Evolutionary conservation across 2,113 vertebrate species (phyloP).

Genomic region (Misgurnus anguillicaudatus): DNA sequence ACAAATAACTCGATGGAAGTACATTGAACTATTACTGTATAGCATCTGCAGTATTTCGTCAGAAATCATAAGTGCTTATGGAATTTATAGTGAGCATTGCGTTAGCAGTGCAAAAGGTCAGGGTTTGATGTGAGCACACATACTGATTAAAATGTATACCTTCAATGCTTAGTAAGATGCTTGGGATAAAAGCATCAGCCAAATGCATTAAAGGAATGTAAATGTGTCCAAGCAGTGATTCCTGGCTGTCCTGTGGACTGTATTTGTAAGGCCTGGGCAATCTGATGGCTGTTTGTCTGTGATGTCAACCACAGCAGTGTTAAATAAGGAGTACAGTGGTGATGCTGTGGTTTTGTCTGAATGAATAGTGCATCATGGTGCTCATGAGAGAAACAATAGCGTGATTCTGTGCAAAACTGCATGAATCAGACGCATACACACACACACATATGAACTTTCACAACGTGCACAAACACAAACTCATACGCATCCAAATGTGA

Average conservation of each 20-base stretch:
- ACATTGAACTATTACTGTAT: too few relatives aligned
- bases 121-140: too few relatives aligned
- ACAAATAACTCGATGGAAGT: too few relatives aligned
- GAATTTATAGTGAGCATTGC: too few relatives aligned
- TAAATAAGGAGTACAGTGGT: conserved; percentile 10
- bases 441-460: neutral
- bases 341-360: conserved; percentile 54
- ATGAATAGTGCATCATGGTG: conserved; percentile 58
- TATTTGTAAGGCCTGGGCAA: neutral
- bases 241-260: conserved; percentile 11
- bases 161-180: too few relatives aligned
- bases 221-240: neutral
- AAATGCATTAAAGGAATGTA: neutral
- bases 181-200: neutral
- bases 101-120: too few relatives aligned
- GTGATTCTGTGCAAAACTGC: neutral
- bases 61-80: too few relatives aligned
- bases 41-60: too few relatives aligned
- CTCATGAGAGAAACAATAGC: conserved; percentile 58
- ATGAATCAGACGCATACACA: conserved; percentile 25
- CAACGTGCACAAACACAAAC: conserved; percentile 37
- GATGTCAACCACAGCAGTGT: neutral
- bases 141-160: too few relatives aligned
- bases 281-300: conserved; percentile 7
- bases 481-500: neutral